Conservation (phyloP, 1,140 invertebrate genomes). For the Drusus annulatus region DNA sequence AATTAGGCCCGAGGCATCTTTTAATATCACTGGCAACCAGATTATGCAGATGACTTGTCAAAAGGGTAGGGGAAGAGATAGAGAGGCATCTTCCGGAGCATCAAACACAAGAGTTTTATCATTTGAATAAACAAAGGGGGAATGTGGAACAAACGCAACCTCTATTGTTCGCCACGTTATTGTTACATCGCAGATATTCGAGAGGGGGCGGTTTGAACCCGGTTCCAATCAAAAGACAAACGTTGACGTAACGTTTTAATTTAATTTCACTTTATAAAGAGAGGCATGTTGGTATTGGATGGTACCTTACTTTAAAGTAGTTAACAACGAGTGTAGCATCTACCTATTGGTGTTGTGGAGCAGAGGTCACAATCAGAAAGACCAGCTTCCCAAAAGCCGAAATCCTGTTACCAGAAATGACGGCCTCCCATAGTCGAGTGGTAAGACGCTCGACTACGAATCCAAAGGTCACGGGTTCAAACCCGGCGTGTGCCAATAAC, state of each 20-base stretch:
- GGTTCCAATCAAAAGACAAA: not conserved
- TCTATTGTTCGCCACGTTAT: conserved; percentile 5
- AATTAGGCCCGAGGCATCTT: not conserved
- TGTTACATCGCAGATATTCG: conserved; percentile 1
- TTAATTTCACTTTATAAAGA: not conserved
- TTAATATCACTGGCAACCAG: not conserved
- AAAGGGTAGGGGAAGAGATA: not conserved
- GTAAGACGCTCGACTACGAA: too few species aligned
- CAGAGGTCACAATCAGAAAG: too few species aligned
- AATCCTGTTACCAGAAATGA: too few species aligned
- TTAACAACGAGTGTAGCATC: too few species aligned
- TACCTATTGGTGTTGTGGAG: too few species aligned
- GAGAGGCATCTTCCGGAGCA: conserved; percentile 12
- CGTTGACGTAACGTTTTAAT: not conserved
- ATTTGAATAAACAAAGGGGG: conserved; percentile 24
- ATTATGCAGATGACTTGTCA: conserved; percentile 20
- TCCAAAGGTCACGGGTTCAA: too few species aligned
- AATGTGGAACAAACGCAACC: not conserved
- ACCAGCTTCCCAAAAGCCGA: too few species aligned
- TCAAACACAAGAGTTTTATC: conserved; percentile 24
- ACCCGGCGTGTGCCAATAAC: too few species aligned
- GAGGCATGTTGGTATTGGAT: too few species aligned
- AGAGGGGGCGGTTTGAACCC: not conserved
- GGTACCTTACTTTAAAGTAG: too few species aligned
- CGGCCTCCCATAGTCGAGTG: too few species aligned